These are phyloP conservation scores for Ataeniobius toweri DNA, from an alignment of 2,797 vertebrate genomes.

Conservation along the genomic window DNA sequence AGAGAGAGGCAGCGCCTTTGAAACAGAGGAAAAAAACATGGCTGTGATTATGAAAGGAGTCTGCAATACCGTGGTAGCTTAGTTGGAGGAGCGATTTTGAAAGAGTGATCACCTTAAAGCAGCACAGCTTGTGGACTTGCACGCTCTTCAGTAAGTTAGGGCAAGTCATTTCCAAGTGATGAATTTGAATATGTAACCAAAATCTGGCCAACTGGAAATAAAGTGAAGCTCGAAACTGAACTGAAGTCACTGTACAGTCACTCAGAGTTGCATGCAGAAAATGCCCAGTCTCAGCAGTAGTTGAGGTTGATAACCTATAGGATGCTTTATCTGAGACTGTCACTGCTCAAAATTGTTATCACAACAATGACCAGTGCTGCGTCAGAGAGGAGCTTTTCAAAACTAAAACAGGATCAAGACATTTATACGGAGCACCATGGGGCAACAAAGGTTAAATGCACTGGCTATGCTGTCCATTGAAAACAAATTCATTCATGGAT, in stretches of 20 bases:
- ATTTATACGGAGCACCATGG: background rate
- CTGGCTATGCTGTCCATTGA: background rate
- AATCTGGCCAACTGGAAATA: background rate
- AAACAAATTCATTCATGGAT: background rate
- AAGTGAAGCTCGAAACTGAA: background rate
- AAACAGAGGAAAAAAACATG: background rate
- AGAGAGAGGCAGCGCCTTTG: too few species aligned
- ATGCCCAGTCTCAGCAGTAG: background rate
- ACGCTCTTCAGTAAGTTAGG: background rate
- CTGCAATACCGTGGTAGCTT: background rate
- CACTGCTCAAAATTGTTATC: background rate
- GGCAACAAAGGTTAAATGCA: conserved; percentile 7
- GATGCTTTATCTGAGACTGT: background rate
- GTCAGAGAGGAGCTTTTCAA: background rate
- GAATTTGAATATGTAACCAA: conserved; percentile 3
- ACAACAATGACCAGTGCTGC: background rate
- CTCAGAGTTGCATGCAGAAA: background rate
- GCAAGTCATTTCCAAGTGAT: background rate
- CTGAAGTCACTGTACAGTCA: conserved; percentile 3
- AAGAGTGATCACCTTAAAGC: background rate
- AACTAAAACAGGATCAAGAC: conserved; percentile 4
- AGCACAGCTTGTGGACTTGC: background rate
- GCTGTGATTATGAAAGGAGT: background rate
- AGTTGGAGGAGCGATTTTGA: background rate
- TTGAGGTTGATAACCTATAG: background rate